Base-by-base conservation (phyloP, 1,140 invertebrate genomes). In the Nasonia giraulti region DNA sequence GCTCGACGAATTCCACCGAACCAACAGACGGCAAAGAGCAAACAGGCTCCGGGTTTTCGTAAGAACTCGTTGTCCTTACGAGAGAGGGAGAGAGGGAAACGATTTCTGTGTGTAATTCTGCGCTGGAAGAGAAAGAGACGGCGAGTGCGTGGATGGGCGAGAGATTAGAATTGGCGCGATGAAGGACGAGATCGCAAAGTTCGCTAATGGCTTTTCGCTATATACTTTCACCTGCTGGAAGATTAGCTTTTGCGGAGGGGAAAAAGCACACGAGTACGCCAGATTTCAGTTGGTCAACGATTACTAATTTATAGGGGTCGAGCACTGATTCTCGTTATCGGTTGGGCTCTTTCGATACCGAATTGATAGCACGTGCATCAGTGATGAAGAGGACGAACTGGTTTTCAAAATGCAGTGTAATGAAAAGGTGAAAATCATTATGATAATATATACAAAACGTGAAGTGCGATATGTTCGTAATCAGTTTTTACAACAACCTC, bases 11-110 rank as follows among this genome's bases (percentile, higher is more conserved):
- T 69, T 44, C 78, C 78, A 69, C n/a, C 14, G 27, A 78, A 62
- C 55, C 55, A 62, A 62, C 55, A 62, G 55, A 62, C 20, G 20
- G 76, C 37, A 12, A 37, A 80, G 78, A 80, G 80, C 62, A 81
- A 81, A 81, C 44, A 81, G 44, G 66, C 68, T 69, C 37, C 33
- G 27, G 40, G n/a, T 80, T 81, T 81, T 71, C 80, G 80, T 44
- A 81, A 71, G 80, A 73, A 73, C 79, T 80, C 68, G 68, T 33
- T 81, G 40, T 81, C 68, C 68, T 81, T 81, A 69, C 31, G 47
- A 76, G 66, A 50, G 68, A 62, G 20, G 73, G 37, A 47, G 74
- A 27, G n/a, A 31, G n/a, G 62, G 73, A 71, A 17, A 66, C 14
- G 37, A 17, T 50, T 23, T 76, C 74, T 76, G 11, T 6, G 33